A percentile compares a stretch with the other conserved stretches of the same genome.
Evolutionary conservation across 2,797 vertebrate genomes (phyloP).

Genomic region (Amblyopsis hoosieri): DNA sequence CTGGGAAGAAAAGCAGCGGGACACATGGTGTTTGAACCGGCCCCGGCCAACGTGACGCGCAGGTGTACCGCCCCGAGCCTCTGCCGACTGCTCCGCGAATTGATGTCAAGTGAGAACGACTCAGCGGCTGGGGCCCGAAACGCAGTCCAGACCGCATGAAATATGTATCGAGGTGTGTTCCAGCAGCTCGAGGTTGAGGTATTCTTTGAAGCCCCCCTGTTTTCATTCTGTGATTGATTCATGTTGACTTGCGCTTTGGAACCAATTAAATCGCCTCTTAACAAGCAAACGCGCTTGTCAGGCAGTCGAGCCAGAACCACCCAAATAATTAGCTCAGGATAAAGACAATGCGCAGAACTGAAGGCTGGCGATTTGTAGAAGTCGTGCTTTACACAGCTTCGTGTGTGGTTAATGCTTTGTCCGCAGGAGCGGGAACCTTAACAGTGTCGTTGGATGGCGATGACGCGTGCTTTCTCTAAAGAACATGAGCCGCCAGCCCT

Average conservation of each 20-base stretch:
- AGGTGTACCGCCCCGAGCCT: constrained; percentile 62
- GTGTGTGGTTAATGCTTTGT: background rate
- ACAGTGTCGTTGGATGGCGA: too few relatives aligned
- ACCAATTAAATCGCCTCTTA: constrained; percentile 29
- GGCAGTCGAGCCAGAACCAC: constrained; percentile 25
- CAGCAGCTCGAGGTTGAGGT: constrained; percentile 34
- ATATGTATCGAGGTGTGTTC: constrained; percentile 54
- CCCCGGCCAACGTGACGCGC: constrained; percentile 25
- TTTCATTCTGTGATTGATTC: constrained; percentile 49
- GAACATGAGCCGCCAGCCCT: constrained; percentile 21
- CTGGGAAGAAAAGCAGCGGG: constrained; percentile 34
- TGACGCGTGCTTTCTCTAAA: constrained; percentile 6
- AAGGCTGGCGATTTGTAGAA: constrained; percentile 25
- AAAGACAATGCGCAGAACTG: constrained; percentile 15
- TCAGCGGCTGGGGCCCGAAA: constrained; percentile 44
- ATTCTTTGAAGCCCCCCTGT: constrained; percentile 32
- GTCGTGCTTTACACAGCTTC: constrained; percentile 21
- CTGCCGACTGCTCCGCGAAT: constrained; percentile 30
- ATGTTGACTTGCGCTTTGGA: constrained; percentile 49
- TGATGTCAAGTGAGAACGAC: constrained; percentile 61
- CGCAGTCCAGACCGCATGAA: constrained; percentile 28
- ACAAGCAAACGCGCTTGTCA: constrained; percentile 14
- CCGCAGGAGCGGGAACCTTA: background rate
- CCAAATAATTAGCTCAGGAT: constrained; percentile 17
- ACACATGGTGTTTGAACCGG: constrained; percentile 10